These are phyloP conservation scores for Erinaceus europaeus DNA, from an alignment of 2,113 vertebrate species.

Conservation along the genomic window DNA sequence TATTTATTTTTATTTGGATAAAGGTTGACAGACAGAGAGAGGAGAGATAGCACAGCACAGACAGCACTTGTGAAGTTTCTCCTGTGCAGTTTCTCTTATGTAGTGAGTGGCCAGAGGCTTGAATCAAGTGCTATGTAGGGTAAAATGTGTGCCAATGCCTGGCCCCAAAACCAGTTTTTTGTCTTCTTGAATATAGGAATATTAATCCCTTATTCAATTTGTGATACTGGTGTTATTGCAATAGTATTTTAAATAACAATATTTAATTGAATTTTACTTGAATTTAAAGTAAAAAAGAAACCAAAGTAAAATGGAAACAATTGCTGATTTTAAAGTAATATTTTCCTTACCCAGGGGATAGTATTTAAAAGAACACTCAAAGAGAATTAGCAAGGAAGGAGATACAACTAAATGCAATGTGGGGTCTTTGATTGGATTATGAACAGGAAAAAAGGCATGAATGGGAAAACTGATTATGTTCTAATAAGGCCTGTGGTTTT, in stretches of 20 bases:
- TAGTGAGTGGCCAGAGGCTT: too few species aligned
- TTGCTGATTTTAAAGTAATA: not conserved
- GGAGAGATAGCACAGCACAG: too few species aligned
- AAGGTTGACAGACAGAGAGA: too few species aligned
- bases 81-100: too few species aligned
- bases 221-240: not conserved
- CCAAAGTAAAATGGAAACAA: not conserved
- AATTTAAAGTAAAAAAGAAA: slow-evolving; percentile 18
- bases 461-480: not conserved
- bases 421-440: not conserved
- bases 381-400: not conserved
- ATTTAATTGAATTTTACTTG: slow-evolving; percentile 11
- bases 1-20: too few species aligned
- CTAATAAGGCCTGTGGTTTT: not conserved
- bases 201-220: not conserved
- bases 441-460: not conserved
- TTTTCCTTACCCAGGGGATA: not conserved
- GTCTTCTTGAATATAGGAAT: not conserved
- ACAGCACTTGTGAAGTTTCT: too few species aligned
- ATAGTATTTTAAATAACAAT: not conserved
- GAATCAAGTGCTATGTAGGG: too few species aligned
- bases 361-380: not conserved
- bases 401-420: not conserved
- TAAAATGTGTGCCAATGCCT: too few species aligned
- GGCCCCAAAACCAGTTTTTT: not conserved